phyloP scores from a whole-genome alignment of 1,140 invertebrate species.

The Heterodera carotae region DNA sequence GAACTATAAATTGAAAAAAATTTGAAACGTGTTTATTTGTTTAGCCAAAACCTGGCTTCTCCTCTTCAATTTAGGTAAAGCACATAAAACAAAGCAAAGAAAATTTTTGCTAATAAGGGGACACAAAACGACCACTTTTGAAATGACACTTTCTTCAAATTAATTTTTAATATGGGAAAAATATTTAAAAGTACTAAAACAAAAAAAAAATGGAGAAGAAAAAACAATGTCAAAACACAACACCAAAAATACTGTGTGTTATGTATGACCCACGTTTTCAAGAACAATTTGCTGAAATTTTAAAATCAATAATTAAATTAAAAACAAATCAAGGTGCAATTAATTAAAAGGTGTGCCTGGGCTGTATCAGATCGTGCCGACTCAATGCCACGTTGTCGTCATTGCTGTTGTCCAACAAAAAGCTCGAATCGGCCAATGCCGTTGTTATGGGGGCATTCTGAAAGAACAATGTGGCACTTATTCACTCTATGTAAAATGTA shows the following conservation, averaged over 20 bases:
- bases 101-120: too few relatives aligned
- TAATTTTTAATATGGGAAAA: neutral
- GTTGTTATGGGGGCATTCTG: constrained; percentile 54
- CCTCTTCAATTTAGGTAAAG: too few relatives aligned
- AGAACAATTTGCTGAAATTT: constrained; percentile 56
- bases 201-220: constrained; percentile 13
- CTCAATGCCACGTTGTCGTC: constrained; percentile 58
- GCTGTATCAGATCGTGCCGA: constrained; percentile 55
- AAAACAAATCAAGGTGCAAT: constrained; percentile 14
- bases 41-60: too few relatives aligned
- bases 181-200: too few relatives aligned
- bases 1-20: too few relatives aligned
- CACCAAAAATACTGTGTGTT: constrained; percentile 18
- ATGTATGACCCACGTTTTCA: constrained; percentile 52
- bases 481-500: too few relatives aligned
- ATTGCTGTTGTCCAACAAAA: constrained; percentile 55
- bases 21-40: too few relatives aligned
- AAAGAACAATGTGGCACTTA: constrained; percentile 3
- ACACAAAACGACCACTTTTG: too few relatives aligned
- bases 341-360: constrained; percentile 56
- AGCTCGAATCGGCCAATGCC: constrained; percentile 53
- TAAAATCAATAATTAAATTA: constrained; percentile 29
- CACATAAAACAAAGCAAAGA: too few relatives aligned
- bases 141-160: too few relatives aligned
- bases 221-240: constrained; percentile 33